Conservation (phyloP, 2,888 invertebrate genomes). For the Meganola albula region DNA sequence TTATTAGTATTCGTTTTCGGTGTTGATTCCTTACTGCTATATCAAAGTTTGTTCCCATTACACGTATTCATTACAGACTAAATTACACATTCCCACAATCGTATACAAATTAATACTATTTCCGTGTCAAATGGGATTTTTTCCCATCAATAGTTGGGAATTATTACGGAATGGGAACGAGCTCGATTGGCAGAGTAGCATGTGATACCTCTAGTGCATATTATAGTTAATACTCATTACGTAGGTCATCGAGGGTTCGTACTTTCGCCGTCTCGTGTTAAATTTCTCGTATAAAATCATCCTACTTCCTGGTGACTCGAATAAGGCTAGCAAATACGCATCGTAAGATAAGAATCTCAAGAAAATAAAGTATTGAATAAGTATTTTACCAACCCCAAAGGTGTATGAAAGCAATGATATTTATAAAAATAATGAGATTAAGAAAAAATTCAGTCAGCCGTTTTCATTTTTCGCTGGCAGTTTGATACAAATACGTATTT, state of each 20-base stretch:
- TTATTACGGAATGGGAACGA: conserved; percentile 55
- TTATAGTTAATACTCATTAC: conserved; percentile 47
- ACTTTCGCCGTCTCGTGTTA: conserved; percentile 29
- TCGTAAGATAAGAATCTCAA: conserved; percentile 73
- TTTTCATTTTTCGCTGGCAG: conserved; percentile 69
- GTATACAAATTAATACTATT: conserved; percentile 8
- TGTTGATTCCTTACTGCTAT: conserved; percentile 71
- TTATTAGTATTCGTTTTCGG: conserved; percentile 74
- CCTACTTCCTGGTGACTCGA: conserved; percentile 60
- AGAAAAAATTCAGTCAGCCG: conserved; percentile 60
- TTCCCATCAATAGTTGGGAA: conserved; percentile 21
- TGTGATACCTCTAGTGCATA: conserved; percentile 70
- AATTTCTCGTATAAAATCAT: conserved; percentile 35
- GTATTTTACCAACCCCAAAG: conserved; percentile 73
- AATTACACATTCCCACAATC: conserved; percentile 5
- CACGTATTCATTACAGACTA: conserved; percentile 32
- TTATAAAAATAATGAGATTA: conserved; percentile 60
- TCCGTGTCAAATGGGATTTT: conserved; percentile 13
- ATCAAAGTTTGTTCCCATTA: conserved; percentile 57
- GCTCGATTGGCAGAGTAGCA: conserved; percentile 59
- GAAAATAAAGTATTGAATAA: conserved; percentile 69
- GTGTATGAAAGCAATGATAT: conserved; percentile 74
- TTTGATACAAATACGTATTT: conserved; percentile 76
- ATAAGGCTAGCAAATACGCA: conserved; percentile 67
- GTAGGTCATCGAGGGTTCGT: conserved; percentile 19